Evolutionary conservation across 2,113 vertebrate species (phyloP).

Genomic region (Mustela nigripes): DNA sequence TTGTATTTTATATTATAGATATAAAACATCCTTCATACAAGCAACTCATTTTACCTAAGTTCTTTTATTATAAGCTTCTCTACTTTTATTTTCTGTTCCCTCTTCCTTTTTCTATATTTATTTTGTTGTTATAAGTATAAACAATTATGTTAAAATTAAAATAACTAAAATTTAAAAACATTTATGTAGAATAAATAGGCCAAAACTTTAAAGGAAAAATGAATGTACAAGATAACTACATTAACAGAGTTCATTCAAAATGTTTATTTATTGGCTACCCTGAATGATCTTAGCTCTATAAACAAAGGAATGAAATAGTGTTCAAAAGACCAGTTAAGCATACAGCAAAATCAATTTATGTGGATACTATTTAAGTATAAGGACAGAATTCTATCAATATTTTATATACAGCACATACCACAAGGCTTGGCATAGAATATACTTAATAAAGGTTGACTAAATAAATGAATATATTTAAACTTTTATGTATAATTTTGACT

Average conservation of each 20-base stretch:
- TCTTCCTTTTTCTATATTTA: not conserved
- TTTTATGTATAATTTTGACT: not conserved
- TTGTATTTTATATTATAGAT: not conserved
- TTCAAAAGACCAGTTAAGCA: not conserved
- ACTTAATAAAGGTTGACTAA: not conserved
- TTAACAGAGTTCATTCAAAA: not conserved
- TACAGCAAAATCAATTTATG: not conserved
- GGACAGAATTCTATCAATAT: not conserved
- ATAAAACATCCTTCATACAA: not conserved
- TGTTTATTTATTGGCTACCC: not conserved
- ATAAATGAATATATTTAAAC: not conserved
- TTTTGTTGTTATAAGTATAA: not conserved
- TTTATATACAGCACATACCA: not conserved
- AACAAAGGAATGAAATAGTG: not conserved
- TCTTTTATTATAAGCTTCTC: not conserved
- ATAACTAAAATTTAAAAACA: not conserved
- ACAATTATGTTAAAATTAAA: not conserved
- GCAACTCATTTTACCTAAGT: not conserved
- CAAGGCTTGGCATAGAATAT: not conserved
- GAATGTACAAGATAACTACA: not conserved
- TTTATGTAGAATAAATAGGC: not conserved
- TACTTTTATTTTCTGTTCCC: not conserved
- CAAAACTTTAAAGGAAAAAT: slow-evolving; percentile 9
- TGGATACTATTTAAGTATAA: not conserved
- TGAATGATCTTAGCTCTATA: not conserved